phyloP scores from a whole-genome alignment of 2,888 invertebrate species.

The Muscina levida region DNA sequence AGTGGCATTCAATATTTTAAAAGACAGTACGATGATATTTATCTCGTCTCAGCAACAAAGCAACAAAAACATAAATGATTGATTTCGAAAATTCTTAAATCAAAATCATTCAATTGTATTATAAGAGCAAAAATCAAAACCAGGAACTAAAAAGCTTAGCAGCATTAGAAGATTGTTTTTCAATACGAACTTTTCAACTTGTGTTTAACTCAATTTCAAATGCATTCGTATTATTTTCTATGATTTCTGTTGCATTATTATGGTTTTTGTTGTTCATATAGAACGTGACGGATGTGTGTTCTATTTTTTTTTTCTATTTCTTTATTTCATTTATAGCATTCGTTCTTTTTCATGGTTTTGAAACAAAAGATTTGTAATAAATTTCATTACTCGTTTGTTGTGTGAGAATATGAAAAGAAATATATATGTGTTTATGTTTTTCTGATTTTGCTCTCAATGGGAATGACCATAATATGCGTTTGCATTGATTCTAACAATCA shows the following conservation, averaged over 20 bases:
- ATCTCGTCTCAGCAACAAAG: too few species aligned
- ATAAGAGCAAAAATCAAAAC: conserved; percentile 21
- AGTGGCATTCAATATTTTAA: too few species aligned
- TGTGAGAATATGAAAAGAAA: neutral
- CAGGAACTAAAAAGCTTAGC: conserved; percentile 46
- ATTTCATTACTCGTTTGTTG: neutral
- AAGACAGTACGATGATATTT: too few species aligned
- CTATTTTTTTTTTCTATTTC: conserved; percentile 13
- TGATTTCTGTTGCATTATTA: too few species aligned
- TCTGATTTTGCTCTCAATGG: too few species aligned
- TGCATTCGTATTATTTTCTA: neutral
- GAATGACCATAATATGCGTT: neutral
- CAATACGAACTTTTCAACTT: neutral
- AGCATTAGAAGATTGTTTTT: conserved; percentile 22
- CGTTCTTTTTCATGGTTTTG: neutral
- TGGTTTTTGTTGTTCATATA: conserved; percentile 43
- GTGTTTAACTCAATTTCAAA: neutral
- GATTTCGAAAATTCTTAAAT: neutral
- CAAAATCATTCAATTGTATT: neutral
- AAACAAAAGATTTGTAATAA: neutral
- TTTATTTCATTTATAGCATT: neutral
- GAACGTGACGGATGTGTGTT: conserved; percentile 66
- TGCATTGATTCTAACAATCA: conserved; percentile 11
- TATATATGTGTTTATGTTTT: conserved; percentile 2
- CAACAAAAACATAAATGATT: too few species aligned